Conservation (phyloP, 2,797 vertebrate genomes). For the Chiropotes sagulatus region DNA sequence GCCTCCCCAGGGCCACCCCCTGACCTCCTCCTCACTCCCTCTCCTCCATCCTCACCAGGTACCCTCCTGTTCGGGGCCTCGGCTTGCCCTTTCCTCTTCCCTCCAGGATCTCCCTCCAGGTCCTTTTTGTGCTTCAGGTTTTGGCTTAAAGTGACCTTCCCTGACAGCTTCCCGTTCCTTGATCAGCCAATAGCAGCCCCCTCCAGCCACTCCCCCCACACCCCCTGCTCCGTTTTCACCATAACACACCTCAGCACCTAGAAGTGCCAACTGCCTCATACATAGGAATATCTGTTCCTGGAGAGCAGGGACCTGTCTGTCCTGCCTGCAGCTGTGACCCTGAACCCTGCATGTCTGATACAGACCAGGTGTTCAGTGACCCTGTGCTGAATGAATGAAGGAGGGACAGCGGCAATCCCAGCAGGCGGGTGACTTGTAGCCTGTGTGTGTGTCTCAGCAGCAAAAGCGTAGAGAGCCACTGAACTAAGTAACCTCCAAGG, state of each 20-base stretch:
- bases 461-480: neutral
- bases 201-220: neutral
- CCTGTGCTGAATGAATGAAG: rapidly evolving
- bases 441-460: neutral
- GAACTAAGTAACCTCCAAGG: neutral
- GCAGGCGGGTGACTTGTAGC: neutral
- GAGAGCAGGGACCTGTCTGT: neutral
- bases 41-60: neutral
- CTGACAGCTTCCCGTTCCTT: neutral
- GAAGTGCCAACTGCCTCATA: neutral
- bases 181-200: neutral
- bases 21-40: neutral
- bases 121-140: neutral
- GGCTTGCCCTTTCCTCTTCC: neutral
- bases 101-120: neutral
- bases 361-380: neutral
- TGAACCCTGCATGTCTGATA: neutral
- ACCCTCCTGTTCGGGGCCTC: neutral
- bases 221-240: neutral
- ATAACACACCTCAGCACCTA: no score
- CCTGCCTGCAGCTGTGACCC: neutral
- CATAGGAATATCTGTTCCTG: neutral
- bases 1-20: rapidly evolving
- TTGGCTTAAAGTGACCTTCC: neutral
- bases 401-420: rapidly evolving